Evolutionary conservation across 1,140 invertebrate genomes (phyloP), one percentile per base, ranked within the genome.

Genomic region (Laodelphax striatellus): DNA sequence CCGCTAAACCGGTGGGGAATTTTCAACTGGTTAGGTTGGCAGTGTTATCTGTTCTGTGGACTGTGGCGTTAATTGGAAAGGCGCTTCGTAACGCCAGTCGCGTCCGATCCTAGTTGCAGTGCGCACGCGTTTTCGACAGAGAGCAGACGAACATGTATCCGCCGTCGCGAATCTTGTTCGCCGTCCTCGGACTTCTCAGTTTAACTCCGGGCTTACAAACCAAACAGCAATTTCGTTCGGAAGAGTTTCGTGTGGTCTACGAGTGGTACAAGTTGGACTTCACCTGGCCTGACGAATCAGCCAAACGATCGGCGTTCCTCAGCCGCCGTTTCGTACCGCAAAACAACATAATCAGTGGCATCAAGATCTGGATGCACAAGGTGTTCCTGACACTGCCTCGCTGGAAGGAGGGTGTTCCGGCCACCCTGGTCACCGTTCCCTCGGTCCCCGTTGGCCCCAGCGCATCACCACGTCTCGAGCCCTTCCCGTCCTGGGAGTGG

Each of bases 401-500:
- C 55, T 82, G 81, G 77, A 77, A 77, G 54, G 67, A 70, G 31
- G 84, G 84, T 2, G 82, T 85, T 4, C 85, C 85, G 11, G 80
- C 81, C 4, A 86, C 84, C 0, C 70, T 87, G 6, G 79, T 75
- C 0, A 76, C 78, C 13, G 79, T 85, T n/a, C 72, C 80, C 2
- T 64, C 73, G 0, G 66, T 61, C 2, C 69, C 69, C 1, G 52
- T 71, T 0, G 75, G 77, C 16, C 72, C 69, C 13, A 70, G 75
- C 17, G 82, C 81, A 0, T 77, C 80, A 9, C 82, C 82, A 0
- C 74, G 76, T 24, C 62, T 88, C 11, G 73, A 75, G 14, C 80
- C 86, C 1, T 88, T 79, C 67, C 86, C 86, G 13, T 80, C 71
- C 60, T 88, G 84, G 85, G 72, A 72, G 0, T 79, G 80, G 72